Conservation (phyloP, 2,888 invertebrate genomes). For the Hypercompe scribonia region DNA sequence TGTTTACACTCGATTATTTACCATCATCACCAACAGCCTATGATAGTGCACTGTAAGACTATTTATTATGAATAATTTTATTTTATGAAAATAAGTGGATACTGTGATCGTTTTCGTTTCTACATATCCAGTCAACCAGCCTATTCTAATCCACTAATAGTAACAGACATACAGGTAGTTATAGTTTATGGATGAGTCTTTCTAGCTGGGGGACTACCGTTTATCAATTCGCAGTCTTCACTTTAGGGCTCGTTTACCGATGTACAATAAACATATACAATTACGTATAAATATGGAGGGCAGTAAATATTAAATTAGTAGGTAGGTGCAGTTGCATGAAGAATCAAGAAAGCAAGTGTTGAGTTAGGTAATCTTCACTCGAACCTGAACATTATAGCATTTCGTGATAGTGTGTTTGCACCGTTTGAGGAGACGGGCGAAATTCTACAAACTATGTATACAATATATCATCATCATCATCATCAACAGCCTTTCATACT, state of each 20-base stretch:
- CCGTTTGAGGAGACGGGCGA: not conserved
- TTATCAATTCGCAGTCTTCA: not conserved
- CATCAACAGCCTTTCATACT: too few species aligned
- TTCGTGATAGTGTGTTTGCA: not conserved
- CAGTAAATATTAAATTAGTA: not conserved
- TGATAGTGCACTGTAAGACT: too few species aligned
- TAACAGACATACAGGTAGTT: not conserved
- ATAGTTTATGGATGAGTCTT: too few species aligned
- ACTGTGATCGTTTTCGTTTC: not conserved
- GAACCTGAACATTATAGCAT: not conserved
- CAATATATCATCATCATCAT: too few species aligned
- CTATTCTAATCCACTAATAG: too few species aligned
- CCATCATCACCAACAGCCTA: too few species aligned
- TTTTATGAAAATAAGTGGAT: not conserved
- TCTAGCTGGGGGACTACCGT: not conserved
- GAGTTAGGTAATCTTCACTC: too few species aligned
- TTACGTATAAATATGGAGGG: not conserved
- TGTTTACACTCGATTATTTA: too few species aligned
- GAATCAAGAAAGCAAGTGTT: not conserved
- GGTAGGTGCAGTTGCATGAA: not conserved
- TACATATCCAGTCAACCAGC: not conserved
- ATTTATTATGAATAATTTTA: too few species aligned
- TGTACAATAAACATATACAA: not conserved
- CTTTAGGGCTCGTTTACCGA: too few species aligned
- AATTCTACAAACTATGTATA: not conserved